Base-by-base conservation (phyloP, 1,140 invertebrate genomes). In the Pseudomyrmex cubaensis region DNA sequence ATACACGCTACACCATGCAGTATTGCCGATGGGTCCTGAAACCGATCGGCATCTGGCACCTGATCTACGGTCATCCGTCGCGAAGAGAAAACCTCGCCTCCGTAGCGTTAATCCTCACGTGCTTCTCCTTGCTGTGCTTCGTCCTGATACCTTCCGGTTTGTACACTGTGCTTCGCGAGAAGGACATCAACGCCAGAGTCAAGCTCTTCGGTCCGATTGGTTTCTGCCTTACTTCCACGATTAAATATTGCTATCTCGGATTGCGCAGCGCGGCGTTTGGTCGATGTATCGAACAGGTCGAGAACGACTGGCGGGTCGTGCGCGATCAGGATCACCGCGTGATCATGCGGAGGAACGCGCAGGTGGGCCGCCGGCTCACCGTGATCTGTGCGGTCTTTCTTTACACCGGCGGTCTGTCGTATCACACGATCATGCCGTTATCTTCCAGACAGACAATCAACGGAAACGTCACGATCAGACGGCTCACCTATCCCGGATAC, bases 1-100 rank as follows among this genome's bases (percentile, higher is more conserved):
- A 84, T 20, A 12, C 64, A 35, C 20, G 12, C 1, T 84, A 72
- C 4, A 82, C 67, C 20, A 52, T 82, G 46, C 56, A 84, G 13
- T 61, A 90, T 57, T 89, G 80, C 48, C 89, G 84, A 35, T 91
- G 80, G 84, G 17, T 89, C 12, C 59, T 92, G 12, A 85, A 80
- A 52, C 85, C 86, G 7, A 88, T 92, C 35, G 91, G 91, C 1
- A 67, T 91, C 10, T 91, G 90, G 91, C 70, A 85, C 0, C 2
- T 62, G 4, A 20, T 88, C 7, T 44, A 61, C 10, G 48, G 44
- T 0, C 57, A 50, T 5, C 13, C 35, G 0, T 86, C 75, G 10
- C 56, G 0, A n/a, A 17, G 17, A 1, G 69, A 86, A 1, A 57
- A 52, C 5, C 15, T 86, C 1, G 0, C 66, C 0, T 85, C 84